phyloP scores from a whole-genome alignment of 1,140 invertebrate genomes.

The Gyrodactylus bullatarudis region DNA sequence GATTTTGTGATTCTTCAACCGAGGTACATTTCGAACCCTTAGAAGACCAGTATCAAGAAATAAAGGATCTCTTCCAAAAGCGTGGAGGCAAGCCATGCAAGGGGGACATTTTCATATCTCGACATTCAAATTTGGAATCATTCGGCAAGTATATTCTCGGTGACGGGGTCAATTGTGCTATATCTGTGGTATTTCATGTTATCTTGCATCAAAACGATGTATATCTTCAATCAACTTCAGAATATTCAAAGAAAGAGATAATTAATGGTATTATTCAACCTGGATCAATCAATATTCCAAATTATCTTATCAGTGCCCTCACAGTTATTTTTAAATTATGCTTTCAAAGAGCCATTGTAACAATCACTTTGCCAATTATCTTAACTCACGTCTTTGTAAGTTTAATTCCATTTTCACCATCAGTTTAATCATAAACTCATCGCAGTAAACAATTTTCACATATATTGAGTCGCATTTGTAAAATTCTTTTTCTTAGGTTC shows the following conservation, averaged over 20 bases:
- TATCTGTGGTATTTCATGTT: neutral
- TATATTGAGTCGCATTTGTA: too few relatives aligned
- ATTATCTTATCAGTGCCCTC: neutral
- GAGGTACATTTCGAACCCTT: neutral
- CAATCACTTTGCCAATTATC: neutral
- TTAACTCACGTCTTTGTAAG: neutral
- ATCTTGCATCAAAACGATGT: neutral
- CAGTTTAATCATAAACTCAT: too few relatives aligned
- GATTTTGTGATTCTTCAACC: neutral
- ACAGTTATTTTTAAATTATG: neutral
- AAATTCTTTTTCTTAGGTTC: too few relatives aligned
- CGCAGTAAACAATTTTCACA: too few relatives aligned
- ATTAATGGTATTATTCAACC: neutral
- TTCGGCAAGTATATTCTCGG: neutral
- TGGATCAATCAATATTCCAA: neutral
- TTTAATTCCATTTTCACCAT: too few relatives aligned
- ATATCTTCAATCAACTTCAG: neutral
- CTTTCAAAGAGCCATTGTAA: neutral
- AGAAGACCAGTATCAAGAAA: neutral
- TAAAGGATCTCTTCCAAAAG: too few relatives aligned
- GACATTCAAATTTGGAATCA: neutral
- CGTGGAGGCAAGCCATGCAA: neutral
- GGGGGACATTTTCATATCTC: neutral
- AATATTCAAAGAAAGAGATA: neutral
- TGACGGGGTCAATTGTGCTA: neutral